Evolutionary conservation across 1,140 invertebrate species (phyloP).

Genomic region (Heliothis virescens): DNA sequence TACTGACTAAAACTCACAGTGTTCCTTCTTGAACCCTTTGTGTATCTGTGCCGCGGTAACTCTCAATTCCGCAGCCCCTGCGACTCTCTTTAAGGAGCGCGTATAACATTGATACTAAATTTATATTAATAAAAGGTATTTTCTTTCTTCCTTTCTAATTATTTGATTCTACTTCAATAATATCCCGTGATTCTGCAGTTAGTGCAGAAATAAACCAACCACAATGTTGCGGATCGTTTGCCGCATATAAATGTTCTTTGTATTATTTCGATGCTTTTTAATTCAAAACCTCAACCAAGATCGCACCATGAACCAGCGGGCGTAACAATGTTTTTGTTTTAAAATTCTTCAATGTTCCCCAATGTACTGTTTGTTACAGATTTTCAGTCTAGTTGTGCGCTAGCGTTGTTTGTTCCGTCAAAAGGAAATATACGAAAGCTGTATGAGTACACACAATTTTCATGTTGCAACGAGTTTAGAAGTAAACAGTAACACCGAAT

Average conservation of each 20-base stretch:
- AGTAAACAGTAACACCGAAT: neutral
- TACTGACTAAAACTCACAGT: no score
- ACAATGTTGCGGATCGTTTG: no score
- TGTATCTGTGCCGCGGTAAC: no score
- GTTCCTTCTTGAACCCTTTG: no score
- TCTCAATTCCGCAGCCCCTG: no score
- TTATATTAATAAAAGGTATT: no score
- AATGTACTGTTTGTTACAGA: conserved; percentile 5
- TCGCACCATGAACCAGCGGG: neutral
- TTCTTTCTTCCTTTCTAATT: no score
- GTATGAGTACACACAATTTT: neutral
- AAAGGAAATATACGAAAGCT: conserved; percentile 8
- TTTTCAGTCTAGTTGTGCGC: neutral
- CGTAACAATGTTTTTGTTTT: neutral
- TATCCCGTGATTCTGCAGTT: no score
- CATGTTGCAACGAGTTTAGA: neutral
- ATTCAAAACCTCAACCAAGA: neutral
- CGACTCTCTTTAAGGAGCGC: no score
- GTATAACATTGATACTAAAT: no score
- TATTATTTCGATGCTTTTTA: conserved; percentile 7
- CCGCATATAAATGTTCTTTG: neutral
- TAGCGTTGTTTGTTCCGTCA: neutral
- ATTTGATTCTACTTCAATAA: no score
- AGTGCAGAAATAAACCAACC: no score
- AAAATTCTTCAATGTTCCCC: neutral